Conservation (phyloP, 1,140 invertebrate species). For the Scaptodrosophila lebanonensis region DNA sequence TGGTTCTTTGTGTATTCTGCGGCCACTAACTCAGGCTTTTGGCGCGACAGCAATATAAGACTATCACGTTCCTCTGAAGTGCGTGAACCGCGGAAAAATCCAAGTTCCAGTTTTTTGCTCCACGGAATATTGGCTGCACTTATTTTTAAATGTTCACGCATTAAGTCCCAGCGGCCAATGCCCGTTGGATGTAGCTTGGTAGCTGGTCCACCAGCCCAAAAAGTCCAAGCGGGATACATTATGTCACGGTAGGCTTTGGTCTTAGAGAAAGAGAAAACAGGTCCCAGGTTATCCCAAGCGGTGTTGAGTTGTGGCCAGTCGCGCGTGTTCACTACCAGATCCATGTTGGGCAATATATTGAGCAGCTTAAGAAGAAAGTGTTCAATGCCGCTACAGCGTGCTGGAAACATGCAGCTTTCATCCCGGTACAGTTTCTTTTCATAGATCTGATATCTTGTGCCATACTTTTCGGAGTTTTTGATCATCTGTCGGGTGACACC, state of each 20-base stretch:
- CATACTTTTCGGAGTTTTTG: constrained; percentile 80
- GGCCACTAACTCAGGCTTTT: constrained; percentile 88
- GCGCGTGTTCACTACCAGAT: constrained; percentile 92
- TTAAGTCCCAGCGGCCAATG: constrained; percentile 94
- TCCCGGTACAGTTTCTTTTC: constrained; percentile 89
- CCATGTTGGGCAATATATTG: constrained; percentile 87
- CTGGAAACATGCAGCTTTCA: constrained; percentile 92
- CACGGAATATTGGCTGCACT: constrained; percentile 85
- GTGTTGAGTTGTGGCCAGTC: constrained; percentile 91
- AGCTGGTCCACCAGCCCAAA: constrained; percentile 98
- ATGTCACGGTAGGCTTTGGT: constrained; percentile 92
- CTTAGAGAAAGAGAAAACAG: constrained; percentile 97
- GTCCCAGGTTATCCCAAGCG: constrained; percentile 78
- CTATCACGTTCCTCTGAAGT: constrained; percentile 94
- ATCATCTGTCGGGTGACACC: constrained; percentile 84
- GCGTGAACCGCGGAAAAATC: constrained; percentile 95
- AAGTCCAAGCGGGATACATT: constrained; percentile 97
- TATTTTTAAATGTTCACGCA: constrained; percentile 84
- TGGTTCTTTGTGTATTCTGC: constrained; percentile 98
- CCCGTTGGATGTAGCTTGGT: constrained; percentile 95
- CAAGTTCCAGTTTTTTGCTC: constrained; percentile 86
- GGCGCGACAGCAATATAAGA: constrained; percentile 90
- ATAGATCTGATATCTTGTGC: constrained; percentile 86
- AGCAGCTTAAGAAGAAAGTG: constrained; percentile 89
- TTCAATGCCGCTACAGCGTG: constrained; percentile 93